Conservation (phyloP, 1,140 invertebrate genomes). For the Drosophila nigromelanica region DNA sequence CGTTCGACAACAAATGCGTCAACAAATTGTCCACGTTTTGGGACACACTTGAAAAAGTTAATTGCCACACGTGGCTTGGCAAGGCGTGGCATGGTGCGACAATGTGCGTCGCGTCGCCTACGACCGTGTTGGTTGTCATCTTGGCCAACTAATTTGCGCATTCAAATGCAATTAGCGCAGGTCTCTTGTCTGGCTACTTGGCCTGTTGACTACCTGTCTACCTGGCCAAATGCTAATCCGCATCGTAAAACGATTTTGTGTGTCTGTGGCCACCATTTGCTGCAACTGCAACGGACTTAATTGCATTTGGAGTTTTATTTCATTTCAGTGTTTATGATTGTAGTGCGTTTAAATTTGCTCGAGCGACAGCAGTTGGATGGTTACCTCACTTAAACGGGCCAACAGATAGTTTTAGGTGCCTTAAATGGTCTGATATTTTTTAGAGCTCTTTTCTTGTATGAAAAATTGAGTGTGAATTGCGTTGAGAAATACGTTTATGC, state of each 20-base stretch:
- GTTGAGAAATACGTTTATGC: background rate
- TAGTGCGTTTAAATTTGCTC: background rate
- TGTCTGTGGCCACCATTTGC: conserved; percentile 13
- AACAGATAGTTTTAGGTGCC: conserved; percentile 8
- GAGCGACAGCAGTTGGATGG: too few relatives aligned
- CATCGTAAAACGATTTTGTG: conserved; percentile 1
- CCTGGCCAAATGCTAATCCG: conserved; percentile 25
- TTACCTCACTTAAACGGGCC: conserved; percentile 1
- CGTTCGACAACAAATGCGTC: background rate
- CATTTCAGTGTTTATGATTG: background rate
- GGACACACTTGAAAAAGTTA: conserved; percentile 27
- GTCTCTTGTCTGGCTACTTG: background rate
- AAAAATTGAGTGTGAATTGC: background rate
- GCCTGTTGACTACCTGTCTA: background rate
- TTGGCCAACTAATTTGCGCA: conserved; percentile 19
- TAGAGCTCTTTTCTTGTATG: background rate
- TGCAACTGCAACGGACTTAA: conserved; percentile 17
- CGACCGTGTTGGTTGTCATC: background rate
- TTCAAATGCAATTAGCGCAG: conserved; percentile 22
- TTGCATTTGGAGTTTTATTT: background rate
- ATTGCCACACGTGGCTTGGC: conserved; percentile 41
- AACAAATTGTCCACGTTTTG: conserved; percentile 1
- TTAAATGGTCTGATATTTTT: conserved; percentile 7
- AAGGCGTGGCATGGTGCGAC: background rate
- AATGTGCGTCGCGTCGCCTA: background rate